A percentile compares a stretch with the other conserved stretches of the same genome.
Evolutionary conservation across 2,797 vertebrate species (phyloP).

Genomic region (Trachops cirrhosus): DNA sequence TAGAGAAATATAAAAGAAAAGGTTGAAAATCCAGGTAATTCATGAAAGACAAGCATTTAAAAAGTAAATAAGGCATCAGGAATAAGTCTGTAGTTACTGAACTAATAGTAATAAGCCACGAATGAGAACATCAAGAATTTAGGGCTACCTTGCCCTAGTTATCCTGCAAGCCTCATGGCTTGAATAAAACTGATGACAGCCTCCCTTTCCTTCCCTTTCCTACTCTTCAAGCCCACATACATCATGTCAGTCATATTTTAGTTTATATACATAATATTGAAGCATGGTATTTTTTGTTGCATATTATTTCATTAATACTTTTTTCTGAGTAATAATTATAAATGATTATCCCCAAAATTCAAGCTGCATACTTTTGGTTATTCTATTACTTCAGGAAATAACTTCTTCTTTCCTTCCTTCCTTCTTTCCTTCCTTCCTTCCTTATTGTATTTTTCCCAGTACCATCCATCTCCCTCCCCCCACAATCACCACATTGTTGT

Average conservation of each 20-base stretch:
- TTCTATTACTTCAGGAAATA: background rate
- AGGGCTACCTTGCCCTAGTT: background rate
- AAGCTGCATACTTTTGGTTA: background rate
- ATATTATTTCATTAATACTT: background rate
- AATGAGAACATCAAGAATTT: background rate
- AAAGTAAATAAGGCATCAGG: background rate
- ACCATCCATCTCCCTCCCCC: too few relatives aligned
- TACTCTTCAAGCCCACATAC: background rate
- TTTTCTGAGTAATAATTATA: background rate
- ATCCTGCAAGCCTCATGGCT: background rate
- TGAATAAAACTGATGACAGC: background rate
- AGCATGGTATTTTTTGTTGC: background rate
- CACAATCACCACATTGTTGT: too few relatives aligned
- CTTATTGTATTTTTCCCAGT: too few relatives aligned
- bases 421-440: too few relatives aligned
- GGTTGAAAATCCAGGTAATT: background rate
- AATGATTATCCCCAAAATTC: background rate
- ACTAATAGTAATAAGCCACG: background rate
- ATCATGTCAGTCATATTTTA: background rate
- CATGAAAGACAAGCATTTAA: background rate
- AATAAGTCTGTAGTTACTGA: background rate
- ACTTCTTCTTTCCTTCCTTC: too few relatives aligned
- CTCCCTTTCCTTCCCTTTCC: background rate
- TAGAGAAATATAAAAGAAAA: conserved; percentile 34
- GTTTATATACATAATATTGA: background rate